Percentiles rank a stretch among this genome's conserved stretches.
Conservation (phyloP, 2,797 vertebrate genomes). For the Acridotheres tristis region DNA sequence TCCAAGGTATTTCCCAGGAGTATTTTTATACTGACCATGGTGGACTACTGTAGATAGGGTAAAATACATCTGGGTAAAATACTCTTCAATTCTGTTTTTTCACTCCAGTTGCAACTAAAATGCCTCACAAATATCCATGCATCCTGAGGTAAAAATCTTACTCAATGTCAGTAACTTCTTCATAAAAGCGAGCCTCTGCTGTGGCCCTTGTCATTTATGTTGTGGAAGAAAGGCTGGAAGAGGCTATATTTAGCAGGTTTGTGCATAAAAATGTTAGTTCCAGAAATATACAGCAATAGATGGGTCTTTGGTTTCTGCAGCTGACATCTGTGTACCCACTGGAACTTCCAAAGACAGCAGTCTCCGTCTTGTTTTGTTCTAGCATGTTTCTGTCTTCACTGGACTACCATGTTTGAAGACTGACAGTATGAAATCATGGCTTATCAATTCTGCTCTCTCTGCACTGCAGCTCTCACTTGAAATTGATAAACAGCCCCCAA, state of each 20-base stretch:
- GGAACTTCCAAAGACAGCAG: not conserved
- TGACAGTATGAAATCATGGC: not conserved
- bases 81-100: not conserved
- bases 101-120: not conserved
- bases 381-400: not conserved
- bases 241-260: not conserved
- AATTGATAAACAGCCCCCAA: not conserved
- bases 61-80: not conserved
- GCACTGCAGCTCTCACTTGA: not conserved
- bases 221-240: not conserved
- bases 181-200: not conserved
- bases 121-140: not conserved
- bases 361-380: not conserved
- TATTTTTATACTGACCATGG: not conserved
- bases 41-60: not conserved
- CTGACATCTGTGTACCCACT: not conserved
- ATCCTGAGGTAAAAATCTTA: not conserved
- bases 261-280: not conserved
- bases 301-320: not conserved
- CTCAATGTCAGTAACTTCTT: not conserved
- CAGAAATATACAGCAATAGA: not conserved
- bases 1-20: not conserved
- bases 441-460: not conserved
- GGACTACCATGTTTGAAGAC: not conserved
- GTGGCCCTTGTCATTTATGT: not conserved